These are phyloP conservation scores for Blastobasis lacticolella DNA, from an alignment of 2,888 invertebrate species.

Conservation along the genomic window DNA sequence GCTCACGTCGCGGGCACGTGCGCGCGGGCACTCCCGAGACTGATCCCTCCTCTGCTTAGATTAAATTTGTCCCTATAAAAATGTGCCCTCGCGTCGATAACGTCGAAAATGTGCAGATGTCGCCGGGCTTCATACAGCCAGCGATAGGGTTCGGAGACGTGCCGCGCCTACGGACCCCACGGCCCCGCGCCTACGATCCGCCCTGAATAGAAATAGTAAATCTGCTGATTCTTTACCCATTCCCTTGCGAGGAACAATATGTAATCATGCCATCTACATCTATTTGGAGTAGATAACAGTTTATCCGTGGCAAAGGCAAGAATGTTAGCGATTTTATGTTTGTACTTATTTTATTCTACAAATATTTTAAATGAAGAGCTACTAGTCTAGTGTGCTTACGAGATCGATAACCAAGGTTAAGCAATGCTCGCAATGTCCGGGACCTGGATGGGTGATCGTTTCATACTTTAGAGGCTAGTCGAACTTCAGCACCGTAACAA, in stretches of 20 bases:
- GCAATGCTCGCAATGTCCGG: too few relatives aligned
- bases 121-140: conserved; percentile 57
- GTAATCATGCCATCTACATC: not conserved
- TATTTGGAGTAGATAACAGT: too few relatives aligned
- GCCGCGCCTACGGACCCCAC: conserved; percentile 45
- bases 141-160: conserved; percentile 56
- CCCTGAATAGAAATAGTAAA: conserved; percentile 28
- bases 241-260: conserved; percentile 6
- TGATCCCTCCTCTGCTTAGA: conserved; percentile 61
- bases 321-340: too few relatives aligned
- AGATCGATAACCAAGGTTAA: too few relatives aligned
- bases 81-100: conserved; percentile 62
- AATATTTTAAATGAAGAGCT: too few relatives aligned
- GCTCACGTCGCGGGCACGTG: conserved; percentile 58
- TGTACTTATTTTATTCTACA: too few relatives aligned
- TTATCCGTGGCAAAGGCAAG: too few relatives aligned
- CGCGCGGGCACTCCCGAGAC: conserved; percentile 58
- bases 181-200: conserved; percentile 23
- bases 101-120: conserved; percentile 66
- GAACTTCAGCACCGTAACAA: too few relatives aligned
- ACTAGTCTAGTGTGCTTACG: too few relatives aligned
- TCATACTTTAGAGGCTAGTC: too few relatives aligned
- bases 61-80: conserved; percentile 70
- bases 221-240: conserved; percentile 28
- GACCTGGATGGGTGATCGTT: too few relatives aligned